Base-by-base conservation (phyloP, 37 sponge, comb jelly and placozoan species). In the Halisarca cf. caerulea region DNA sequence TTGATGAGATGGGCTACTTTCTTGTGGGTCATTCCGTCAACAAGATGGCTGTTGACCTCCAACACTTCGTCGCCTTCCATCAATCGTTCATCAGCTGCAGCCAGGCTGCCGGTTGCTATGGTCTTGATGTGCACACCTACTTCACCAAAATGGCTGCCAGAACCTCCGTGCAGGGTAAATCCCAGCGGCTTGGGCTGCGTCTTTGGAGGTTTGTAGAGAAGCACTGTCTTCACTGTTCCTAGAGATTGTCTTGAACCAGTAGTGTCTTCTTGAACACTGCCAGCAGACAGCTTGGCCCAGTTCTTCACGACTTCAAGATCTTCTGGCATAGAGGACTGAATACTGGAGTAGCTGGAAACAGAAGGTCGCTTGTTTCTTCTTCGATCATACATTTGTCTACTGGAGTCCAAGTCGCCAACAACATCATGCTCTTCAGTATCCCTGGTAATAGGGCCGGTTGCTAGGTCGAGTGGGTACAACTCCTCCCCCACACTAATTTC, bases 121-220 rank as follows among this genome's bases (percentile, higher is more conserved):
- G 6, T 64, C 23, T 78, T 60, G 25, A 93, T 84, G 42, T 38
- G 54, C 3, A 94, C 81, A 2, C 89, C 89, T 6, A 85, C 38
- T 40, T 75, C 90, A 35, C 89, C 85, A 30, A 47, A 58, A 9
- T 61, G 40, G 36, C 79, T 78, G 3, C 82, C 91, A 20, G 28
- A 62, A 3, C 89, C 85, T 6, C 90, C 90, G 36, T 83, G 79
- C 39, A 94, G 39, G 27, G 85, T 90, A 71, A 94, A 94, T 0
- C 94, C 94, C 1, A 94, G 86, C 17, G 79, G 39, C 40, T 62
- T 64, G 41, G 53, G 77, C 53, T 84, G 88, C 20, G 51, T 23
- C 78, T 90, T 90, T n/a, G 81, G 77, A 0, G 77, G 77, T 44
- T 74, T 74, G 77, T 74, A 74, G 21, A 74, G 44, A 17, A 74